A percentile compares a stretch with the other conserved stretches of the same genome.
Conservation (phyloP, 2,888 invertebrate genomes). For the Orthonevra nobilis region DNA sequence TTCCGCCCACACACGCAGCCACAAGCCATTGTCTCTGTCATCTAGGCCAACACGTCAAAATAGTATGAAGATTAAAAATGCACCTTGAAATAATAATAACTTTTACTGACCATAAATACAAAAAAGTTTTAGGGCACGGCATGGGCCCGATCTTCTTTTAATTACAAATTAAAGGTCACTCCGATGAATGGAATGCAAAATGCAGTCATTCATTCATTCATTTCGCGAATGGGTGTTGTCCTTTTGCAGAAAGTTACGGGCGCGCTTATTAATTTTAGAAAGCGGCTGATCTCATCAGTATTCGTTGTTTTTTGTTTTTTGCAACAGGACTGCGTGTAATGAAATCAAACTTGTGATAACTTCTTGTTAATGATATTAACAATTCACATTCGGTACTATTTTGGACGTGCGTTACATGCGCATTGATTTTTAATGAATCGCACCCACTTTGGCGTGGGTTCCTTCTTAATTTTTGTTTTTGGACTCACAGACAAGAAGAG, state of each 20-base stretch:
- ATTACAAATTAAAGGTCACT: conserved; percentile 29
- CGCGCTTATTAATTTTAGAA: conserved; percentile 36
- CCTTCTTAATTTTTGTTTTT: conserved; percentile 18
- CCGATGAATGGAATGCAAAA: conserved; percentile 26
- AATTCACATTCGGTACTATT: conserved; percentile 20
- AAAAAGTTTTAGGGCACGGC: conserved; percentile 37
- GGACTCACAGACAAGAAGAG: conserved; percentile 15
- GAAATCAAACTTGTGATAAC: conserved; percentile 44
- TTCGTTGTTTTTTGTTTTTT: background rate
- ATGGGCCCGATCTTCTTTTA: conserved; percentile 9
- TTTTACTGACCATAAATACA: conserved; percentile 21
- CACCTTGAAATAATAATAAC: conserved; percentile 35
- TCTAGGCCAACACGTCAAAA: background rate
- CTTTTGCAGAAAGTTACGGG: conserved; percentile 25
- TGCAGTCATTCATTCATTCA: conserved; percentile 22
- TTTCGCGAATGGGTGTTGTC: conserved; percentile 31
- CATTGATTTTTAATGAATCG: conserved; percentile 8
- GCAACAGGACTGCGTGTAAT: conserved; percentile 17
- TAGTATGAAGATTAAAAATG: background rate
- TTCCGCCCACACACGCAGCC: conserved; percentile 1
- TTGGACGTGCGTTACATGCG: conserved; percentile 18
- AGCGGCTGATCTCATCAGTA: conserved; percentile 55
- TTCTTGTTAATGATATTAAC: conserved; percentile 51
- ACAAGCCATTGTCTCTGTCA: conserved; percentile 40
- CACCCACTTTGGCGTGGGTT: conserved; percentile 23